Evolutionary conservation across 1,140 invertebrate species (phyloP).

Genomic region (Drosophila sechellia): DNA sequence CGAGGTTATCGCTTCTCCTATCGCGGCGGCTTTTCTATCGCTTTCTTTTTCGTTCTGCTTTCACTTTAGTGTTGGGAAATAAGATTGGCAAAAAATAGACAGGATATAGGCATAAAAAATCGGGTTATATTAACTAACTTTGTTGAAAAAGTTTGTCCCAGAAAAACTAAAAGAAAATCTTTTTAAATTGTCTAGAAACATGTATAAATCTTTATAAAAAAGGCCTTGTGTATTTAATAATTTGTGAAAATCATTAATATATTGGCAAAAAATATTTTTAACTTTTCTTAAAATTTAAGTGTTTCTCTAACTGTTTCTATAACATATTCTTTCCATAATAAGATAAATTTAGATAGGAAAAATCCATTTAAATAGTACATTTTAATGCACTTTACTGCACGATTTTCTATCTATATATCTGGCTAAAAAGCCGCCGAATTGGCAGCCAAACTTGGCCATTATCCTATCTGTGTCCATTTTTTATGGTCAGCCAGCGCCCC

Average conservation of each 20-base stretch:
- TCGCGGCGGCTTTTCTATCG: constrained; percentile 3
- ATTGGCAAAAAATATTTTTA: neutral
- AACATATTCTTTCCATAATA: too few relatives aligned
- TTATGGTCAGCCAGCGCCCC: constrained; percentile 38
- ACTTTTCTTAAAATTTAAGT: neutral
- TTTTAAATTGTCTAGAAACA: neutral
- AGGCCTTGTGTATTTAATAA: too few relatives aligned
- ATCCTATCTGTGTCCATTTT: constrained; percentile 21
- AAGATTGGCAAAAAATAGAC: neutral
- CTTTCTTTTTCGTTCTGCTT: neutral
- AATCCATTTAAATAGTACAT: too few relatives aligned
- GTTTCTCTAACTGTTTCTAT: too few relatives aligned
- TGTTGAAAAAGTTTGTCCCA: neutral
- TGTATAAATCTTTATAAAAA: too few relatives aligned
- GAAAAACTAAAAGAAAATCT: too few relatives aligned
- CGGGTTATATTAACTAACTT: neutral
- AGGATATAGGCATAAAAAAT: neutral
- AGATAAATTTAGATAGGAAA: too few relatives aligned
- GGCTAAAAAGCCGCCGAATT: constrained; percentile 2
- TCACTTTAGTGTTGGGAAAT: neutral
- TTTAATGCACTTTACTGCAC: too few relatives aligned
- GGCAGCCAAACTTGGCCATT: neutral
- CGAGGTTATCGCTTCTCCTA: constrained; percentile 25
- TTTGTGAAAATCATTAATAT: too few relatives aligned
- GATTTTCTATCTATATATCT: neutral